Evolutionary conservation across 2,797 vertebrate species (phyloP).

Genomic region (Vultur gryphus): DNA sequence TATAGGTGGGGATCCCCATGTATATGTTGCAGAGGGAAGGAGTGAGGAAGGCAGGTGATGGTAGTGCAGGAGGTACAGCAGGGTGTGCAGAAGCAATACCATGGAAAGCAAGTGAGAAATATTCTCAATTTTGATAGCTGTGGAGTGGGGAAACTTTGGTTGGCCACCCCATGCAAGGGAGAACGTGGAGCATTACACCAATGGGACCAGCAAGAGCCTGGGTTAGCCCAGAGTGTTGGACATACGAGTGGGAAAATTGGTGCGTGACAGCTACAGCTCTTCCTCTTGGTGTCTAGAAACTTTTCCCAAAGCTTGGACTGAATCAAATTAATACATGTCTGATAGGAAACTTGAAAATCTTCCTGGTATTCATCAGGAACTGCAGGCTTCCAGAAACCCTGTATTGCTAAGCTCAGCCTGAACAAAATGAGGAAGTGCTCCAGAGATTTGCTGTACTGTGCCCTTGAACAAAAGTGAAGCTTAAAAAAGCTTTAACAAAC

Average conservation of each 20-base stretch:
- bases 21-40: not conserved
- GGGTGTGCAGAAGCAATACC: not conserved
- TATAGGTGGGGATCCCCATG: not conserved
- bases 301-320: not conserved
- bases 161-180: not conserved
- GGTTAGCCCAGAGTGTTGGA: not conserved
- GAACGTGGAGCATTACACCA: not conserved
- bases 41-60: not conserved
- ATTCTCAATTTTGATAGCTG: not conserved
- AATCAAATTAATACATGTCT: not conserved
- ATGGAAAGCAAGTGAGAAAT: not conserved
- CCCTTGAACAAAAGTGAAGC: not conserved
- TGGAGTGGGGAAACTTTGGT: not conserved
- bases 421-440: not conserved
- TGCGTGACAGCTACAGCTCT: not conserved
- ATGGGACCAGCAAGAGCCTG: not conserved
- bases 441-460: not conserved
- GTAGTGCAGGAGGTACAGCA: not conserved
- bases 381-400: not conserved
- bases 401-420: not conserved
- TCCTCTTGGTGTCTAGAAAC: not conserved
- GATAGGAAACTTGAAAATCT: slow-evolving; percentile 19
- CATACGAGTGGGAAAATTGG: not conserved
- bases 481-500: not conserved
- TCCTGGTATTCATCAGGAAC: slow-evolving; percentile 6